A percentile compares a stretch with the other conserved stretches of the same genome.
Conservation (phyloP, 2,113 vertebrate species). For the Plectropomus leopardus region DNA sequence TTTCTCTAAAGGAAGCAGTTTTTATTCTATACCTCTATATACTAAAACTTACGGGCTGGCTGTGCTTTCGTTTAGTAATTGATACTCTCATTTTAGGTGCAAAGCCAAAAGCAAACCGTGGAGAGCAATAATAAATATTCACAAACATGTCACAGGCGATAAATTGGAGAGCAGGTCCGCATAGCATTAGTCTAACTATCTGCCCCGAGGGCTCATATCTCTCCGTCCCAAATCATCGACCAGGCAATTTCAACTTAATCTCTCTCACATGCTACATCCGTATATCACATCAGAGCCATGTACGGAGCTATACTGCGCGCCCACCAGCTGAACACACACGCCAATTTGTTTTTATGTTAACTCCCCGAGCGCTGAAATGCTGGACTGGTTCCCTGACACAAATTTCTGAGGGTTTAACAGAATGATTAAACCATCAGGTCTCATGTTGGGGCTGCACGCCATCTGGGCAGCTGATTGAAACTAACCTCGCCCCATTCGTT, state of each 20-base stretch:
- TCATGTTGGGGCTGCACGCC: slow-evolving; percentile 35
- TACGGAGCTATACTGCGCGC: slow-evolving; percentile 28
- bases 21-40: slow-evolving; percentile 30
- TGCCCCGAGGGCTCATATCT: slow-evolving; percentile 62
- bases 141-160: slow-evolving; percentile 68
- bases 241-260: slow-evolving; percentile 75
- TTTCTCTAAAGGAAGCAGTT: slow-evolving; percentile 23
- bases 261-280: slow-evolving; percentile 69
- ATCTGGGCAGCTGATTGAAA: slow-evolving; percentile 70
- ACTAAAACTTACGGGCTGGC: slow-evolving; percentile 32
- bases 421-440: slow-evolving; percentile 69
- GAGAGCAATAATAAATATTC: slow-evolving; percentile 76
- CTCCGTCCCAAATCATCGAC: slow-evolving; percentile 66
- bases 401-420: slow-evolving; percentile 56
- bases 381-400: slow-evolving; percentile 59
- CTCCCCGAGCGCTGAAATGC: slow-evolving; percentile 40
- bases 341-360: slow-evolving; percentile 76
- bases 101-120: slow-evolving; percentile 54
- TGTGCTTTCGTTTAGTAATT: slow-evolving; percentile 56
- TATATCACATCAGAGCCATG: slow-evolving; percentile 62
- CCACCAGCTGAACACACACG: slow-evolving; percentile 73
- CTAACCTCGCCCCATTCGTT: slow-evolving; percentile 30
- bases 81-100: slow-evolving; percentile 70
- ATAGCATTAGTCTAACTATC: slow-evolving; percentile 71
- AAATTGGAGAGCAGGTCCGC: slow-evolving; percentile 64